Conservation (phyloP, 2,888 invertebrate genomes). For the Campaea margaritaria region DNA sequence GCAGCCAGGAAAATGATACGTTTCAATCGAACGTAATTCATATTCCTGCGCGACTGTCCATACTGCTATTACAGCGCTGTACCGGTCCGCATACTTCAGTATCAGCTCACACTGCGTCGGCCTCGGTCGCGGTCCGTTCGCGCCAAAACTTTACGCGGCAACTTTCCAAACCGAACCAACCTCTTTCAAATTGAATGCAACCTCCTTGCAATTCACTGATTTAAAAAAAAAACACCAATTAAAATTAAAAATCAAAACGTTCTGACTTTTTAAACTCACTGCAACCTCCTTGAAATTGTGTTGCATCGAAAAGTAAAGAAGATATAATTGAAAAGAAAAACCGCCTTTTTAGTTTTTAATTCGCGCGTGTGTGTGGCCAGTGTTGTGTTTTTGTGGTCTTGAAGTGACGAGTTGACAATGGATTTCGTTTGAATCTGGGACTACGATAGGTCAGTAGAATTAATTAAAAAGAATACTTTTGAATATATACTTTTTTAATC, state of each 20-base stretch:
- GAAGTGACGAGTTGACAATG: slow-evolving; percentile 30
- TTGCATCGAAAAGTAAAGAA: too few relatives aligned
- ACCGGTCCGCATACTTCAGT: slow-evolving; percentile 24
- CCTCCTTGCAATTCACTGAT: not conserved
- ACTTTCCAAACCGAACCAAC: slow-evolving; percentile 18
- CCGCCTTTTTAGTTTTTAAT: slow-evolving; percentile 13
- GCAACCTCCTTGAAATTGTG: too few relatives aligned
- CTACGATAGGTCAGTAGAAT: slow-evolving; percentile 31
- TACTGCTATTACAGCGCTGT: slow-evolving; percentile 11
- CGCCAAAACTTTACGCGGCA: slow-evolving; percentile 42
- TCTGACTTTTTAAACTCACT: too few relatives aligned
- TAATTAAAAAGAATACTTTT: too few relatives aligned
- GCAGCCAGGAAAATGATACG: too few relatives aligned
- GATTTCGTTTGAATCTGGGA: slow-evolving; percentile 35
- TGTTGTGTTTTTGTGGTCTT: slow-evolving; percentile 15
- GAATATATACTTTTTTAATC: too few relatives aligned
- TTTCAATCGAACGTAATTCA: too few relatives aligned
- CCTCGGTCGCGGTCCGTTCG: slow-evolving; percentile 13
- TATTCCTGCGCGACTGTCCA: not conserved
- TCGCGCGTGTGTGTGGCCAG: slow-evolving; percentile 22
- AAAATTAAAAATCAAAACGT: too few relatives aligned
- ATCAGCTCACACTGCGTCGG: slow-evolving; percentile 7
- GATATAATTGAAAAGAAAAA: not conserved
- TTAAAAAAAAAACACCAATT: too few relatives aligned
- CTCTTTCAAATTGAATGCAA: slow-evolving; percentile 6